Evolutionary conservation across 2,797 vertebrate genomes (phyloP).

Genomic region (Cryptoblepharus egeriae): DNA sequence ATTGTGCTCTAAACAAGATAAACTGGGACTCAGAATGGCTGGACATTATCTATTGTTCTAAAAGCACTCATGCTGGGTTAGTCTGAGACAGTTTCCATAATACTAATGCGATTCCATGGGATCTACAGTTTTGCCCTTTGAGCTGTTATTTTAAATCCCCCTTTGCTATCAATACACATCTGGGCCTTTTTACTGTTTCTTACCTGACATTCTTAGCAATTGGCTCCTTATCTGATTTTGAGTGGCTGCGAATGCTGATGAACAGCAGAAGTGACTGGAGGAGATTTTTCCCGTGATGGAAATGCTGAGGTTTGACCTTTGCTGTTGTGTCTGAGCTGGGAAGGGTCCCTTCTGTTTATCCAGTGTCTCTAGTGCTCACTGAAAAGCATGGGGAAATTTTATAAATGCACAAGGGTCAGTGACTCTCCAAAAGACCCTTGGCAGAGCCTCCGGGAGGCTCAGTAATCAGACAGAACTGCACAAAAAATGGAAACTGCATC

Average conservation of each 20-base stretch:
- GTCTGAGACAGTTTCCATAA: not conserved
- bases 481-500: not conserved
- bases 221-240: slow-evolving; percentile 2
- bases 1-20: not conserved
- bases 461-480: slow-evolving; percentile 1
- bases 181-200: not conserved
- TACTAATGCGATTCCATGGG: not conserved
- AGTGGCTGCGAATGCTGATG: not conserved
- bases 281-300: not conserved
- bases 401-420: slow-evolving; percentile 37
- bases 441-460: slow-evolving; percentile 10
- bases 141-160: not conserved
- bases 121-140: not conserved
- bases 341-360: slow-evolving; percentile 40
- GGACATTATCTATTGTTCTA: not conserved
- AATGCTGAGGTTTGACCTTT: slow-evolving; percentile 18
- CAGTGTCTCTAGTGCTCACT: not conserved
- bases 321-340: slow-evolving; percentile 14
- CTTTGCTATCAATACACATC: not conserved
- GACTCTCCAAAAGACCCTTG: slow-evolving; percentile 23
- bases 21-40: not conserved
- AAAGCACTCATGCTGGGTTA: not conserved
- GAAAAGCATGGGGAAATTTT: slow-evolving; percentile 35
- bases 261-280: not conserved
- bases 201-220: not conserved